Evolutionary conservation across 2,797 vertebrate species (phyloP).

Genomic region (Peromyscus aztecus): DNA sequence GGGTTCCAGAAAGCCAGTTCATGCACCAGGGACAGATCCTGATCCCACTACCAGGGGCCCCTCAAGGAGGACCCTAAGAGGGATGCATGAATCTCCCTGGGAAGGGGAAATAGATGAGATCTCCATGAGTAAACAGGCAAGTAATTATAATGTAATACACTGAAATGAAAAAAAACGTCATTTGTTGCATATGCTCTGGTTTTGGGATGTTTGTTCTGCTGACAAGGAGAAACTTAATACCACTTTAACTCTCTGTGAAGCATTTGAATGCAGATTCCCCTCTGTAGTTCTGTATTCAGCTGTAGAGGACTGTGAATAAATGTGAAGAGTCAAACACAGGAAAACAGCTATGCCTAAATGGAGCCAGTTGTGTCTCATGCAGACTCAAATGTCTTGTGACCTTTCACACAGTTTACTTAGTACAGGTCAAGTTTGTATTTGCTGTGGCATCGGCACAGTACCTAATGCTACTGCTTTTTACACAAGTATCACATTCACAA

Average conservation of each 20-base stretch:
- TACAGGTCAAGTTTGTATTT: not conserved
- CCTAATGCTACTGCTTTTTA: not conserved
- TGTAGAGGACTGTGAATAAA: not conserved
- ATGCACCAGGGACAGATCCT: too few relatives aligned
- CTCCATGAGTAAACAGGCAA: not conserved
- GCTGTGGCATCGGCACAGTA: not conserved
- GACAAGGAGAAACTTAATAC: conserved; percentile 26
- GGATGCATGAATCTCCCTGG: too few relatives aligned
- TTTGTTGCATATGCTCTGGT: conserved; percentile 49
- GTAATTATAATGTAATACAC: conserved; percentile 41
- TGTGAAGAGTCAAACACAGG: not conserved
- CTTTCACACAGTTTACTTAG: not conserved
- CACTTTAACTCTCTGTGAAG: not conserved
- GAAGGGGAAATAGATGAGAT: too few relatives aligned
- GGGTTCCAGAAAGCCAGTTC: too few relatives aligned
- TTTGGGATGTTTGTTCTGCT: conserved; percentile 38
- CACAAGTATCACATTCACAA: not conserved
- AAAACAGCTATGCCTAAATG: not conserved
- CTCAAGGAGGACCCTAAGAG: too few relatives aligned
- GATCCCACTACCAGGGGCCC: too few relatives aligned
- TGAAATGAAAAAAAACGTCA: conserved; percentile 16
- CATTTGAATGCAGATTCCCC: not conserved
- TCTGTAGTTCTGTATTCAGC: not conserved
- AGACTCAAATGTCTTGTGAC: not conserved
- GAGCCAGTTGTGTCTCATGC: not conserved